Percentiles rank a stretch among this genome's conserved stretches.
Conservation (phyloP, 2,888 invertebrate species). For the Biston stratarius region DNA sequence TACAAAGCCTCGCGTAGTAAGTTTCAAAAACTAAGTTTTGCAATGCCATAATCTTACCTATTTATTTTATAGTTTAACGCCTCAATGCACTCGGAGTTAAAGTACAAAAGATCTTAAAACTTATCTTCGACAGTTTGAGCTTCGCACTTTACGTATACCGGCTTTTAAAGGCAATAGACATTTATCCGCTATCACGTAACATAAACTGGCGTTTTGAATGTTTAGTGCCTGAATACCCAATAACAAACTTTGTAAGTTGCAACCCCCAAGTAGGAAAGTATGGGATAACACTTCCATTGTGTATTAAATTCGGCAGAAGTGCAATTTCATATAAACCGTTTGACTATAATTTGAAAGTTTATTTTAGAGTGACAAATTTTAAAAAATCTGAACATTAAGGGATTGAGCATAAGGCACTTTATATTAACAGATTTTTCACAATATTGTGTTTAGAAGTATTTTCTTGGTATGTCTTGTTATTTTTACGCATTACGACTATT, state of each 20-base stretch:
- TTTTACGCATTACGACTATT: too few species aligned
- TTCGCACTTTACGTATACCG: constrained; percentile 36
- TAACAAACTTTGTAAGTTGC: constrained; percentile 59
- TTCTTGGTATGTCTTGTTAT: too few species aligned
- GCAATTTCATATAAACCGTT: constrained; percentile 17
- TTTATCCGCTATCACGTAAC: constrained; percentile 47
- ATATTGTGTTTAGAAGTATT: too few species aligned
- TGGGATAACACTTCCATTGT: constrained; percentile 53
- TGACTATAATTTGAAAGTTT: constrained; percentile 3
- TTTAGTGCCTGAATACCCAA: constrained; percentile 50
- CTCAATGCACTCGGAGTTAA: constrained; percentile 33
- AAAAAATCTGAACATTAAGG: background rate
- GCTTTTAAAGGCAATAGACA: constrained; percentile 52
- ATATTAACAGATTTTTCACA: background rate
- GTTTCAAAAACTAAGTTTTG: constrained; percentile 2
- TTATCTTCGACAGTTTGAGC: constrained; percentile 40
- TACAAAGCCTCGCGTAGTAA: too few species aligned
- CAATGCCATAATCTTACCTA: constrained; percentile 29
- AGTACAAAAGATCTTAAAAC: constrained; percentile 38
- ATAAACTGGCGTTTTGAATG: constrained; percentile 55
- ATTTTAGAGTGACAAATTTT: background rate
- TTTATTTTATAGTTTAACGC: constrained; percentile 36
- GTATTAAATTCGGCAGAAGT: constrained; percentile 16
- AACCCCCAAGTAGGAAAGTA: constrained; percentile 59
- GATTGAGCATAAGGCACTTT: background rate